Evolutionary conservation across 2,113 vertebrate species (phyloP).

Genomic region (Circaetus cinerascens): DNA sequence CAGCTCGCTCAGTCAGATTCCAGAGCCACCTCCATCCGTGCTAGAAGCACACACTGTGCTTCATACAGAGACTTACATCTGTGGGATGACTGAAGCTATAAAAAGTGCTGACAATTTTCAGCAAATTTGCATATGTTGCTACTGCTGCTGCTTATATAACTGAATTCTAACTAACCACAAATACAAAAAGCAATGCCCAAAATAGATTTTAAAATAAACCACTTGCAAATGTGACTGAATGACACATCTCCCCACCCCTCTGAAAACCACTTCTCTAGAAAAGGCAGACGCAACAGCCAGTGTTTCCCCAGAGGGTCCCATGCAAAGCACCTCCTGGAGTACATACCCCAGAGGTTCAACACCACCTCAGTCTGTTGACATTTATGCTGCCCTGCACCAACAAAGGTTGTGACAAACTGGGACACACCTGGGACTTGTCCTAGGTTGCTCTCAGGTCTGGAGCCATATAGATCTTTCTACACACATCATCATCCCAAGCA

Average conservation of each 20-base stretch:
- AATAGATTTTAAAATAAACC: constrained; percentile 30
- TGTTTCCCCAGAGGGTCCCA: neutral
- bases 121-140: constrained; percentile 51
- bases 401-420: neutral
- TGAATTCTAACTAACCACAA: constrained; percentile 50
- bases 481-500: neutral
- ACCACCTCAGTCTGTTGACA: neutral
- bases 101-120: constrained; percentile 64
- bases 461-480: neutral
- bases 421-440: neutral
- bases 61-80: constrained; percentile 39
- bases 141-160: constrained; percentile 61
- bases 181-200: constrained; percentile 14
- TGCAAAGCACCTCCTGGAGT: neutral
- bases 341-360: neutral
- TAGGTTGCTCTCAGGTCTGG: neutral
- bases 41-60: constrained; percentile 48
- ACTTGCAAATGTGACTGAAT: constrained; percentile 1
- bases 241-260: neutral
- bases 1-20: constrained; percentile 4
- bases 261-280: neutral
- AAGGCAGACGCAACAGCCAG: neutral
- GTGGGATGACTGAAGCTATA: constrained; percentile 62
- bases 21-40: constrained; percentile 42
- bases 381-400: neutral